Evolutionary conservation across 2,797 vertebrate genomes (phyloP).

Genomic region (Lophotriccus pileatus): DNA sequence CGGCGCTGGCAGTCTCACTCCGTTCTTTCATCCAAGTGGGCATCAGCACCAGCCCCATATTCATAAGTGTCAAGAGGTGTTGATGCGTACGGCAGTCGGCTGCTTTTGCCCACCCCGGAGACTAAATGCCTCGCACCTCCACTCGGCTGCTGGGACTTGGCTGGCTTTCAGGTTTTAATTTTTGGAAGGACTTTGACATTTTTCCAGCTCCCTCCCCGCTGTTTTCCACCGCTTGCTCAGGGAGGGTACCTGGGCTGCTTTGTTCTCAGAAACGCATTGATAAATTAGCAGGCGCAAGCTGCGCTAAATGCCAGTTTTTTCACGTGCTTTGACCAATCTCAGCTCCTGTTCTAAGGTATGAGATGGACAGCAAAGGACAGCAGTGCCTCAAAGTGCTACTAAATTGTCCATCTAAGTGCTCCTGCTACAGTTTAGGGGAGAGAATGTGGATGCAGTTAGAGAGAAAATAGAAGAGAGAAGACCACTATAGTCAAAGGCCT

Average conservation of each 20-base stretch:
- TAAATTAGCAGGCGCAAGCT: neutral
- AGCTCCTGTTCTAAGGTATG: neutral
- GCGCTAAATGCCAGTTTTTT: neutral
- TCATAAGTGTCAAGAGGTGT: slow-evolving; percentile 67
- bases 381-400: neutral
- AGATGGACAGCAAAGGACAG: neutral
- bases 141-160: slow-evolving; percentile 60
- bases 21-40: slow-evolving; percentile 66
- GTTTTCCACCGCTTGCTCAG: neutral
- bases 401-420: neutral
- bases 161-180: slow-evolving; percentile 57
- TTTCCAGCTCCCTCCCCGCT: slow-evolving; percentile 49
- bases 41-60: slow-evolving; percentile 62
- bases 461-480: neutral
- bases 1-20: slow-evolving; percentile 17
- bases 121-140: slow-evolving; percentile 65
- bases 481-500: neutral
- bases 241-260: slow-evolving; percentile 52
- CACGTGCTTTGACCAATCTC: neutral
- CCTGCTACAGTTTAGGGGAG: neutral
- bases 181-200: slow-evolving; percentile 65
- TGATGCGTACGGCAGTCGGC: slow-evolving; percentile 61
- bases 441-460: neutral
- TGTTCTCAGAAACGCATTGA: neutral
- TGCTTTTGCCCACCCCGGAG: slow-evolving; percentile 66